Percentiles rank a stretch among this genome's conserved stretches.
These are phyloP conservation scores for Anaspis maculata DNA, from an alignment of 2,888 invertebrate species.

Conservation along the genomic window DNA sequence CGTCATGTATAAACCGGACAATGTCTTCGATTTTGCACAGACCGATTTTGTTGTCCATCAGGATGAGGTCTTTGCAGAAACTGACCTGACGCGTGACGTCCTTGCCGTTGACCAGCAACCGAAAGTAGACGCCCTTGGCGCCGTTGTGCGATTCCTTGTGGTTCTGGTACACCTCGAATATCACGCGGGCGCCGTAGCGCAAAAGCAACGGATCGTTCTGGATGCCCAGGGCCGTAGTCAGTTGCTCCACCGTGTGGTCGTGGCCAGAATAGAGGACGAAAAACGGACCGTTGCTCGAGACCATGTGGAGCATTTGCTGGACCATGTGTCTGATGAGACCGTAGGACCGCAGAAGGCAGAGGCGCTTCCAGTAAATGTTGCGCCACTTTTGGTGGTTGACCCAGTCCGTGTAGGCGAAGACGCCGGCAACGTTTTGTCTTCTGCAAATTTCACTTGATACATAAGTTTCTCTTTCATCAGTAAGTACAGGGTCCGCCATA, in stretches of 20 bases:
- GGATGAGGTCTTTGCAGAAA: conserved; percentile 65
- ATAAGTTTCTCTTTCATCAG: no score
- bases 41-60: conserved; percentile 45
- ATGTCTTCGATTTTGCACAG: conserved; percentile 83
- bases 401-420: conserved; percentile 79
- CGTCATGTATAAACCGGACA: conserved; percentile 77
- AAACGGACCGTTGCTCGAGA: conserved; percentile 37
- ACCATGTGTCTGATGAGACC: conserved; percentile 77
- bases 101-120: conserved; percentile 76
- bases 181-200: conserved; percentile 78
- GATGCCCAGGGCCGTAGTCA: conserved; percentile 73
- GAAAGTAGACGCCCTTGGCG: conserved; percentile 67
- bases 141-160: conserved; percentile 33
- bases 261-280: conserved; percentile 65
- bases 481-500: no score
- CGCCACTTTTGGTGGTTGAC: conserved; percentile 57
- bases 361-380: conserved; percentile 51
- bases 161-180: conserved; percentile 80
- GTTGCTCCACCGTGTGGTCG: conserved; percentile 80
- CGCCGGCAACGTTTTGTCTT: conserved; percentile 60
- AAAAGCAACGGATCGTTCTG: conserved; percentile 58
- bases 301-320: conserved; percentile 72
- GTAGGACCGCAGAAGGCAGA: conserved; percentile 68
- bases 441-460: conserved; percentile 21
- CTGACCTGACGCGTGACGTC: conserved; percentile 75